phyloP scores from a whole-genome alignment of 2,888 invertebrate species.

The Mesochorus sp. region DNA sequence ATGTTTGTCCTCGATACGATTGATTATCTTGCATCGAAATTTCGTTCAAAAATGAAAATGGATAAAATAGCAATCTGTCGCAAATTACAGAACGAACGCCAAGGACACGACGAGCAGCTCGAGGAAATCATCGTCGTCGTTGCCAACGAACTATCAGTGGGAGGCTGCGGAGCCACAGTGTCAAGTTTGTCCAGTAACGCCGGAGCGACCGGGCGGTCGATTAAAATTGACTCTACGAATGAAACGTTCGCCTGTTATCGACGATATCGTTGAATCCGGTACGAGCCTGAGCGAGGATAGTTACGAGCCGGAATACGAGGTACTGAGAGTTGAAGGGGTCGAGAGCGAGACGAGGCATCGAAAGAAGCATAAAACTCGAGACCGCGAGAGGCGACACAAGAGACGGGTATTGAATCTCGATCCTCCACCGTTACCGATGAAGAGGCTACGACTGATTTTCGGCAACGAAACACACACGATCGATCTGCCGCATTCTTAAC shows the following conservation, averaged over 20 bases:
- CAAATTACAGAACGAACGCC: slow-evolving; percentile 64
- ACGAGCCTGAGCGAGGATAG: slow-evolving; percentile 87
- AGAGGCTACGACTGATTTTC: slow-evolving; percentile 92
- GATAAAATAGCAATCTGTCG: not conserved
- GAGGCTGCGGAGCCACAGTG: slow-evolving; percentile 60
- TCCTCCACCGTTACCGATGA: slow-evolving; percentile 88
- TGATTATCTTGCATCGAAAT: no score
- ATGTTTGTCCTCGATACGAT: no score
- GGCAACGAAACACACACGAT: slow-evolving; percentile 95
- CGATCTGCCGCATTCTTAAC: slow-evolving; percentile 90
- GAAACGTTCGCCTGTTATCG: slow-evolving; percentile 93
- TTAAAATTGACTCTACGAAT: slow-evolving; percentile 92
- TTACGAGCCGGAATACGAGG: slow-evolving; percentile 92
- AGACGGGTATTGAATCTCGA: slow-evolving; percentile 79
- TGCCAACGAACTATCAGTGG: slow-evolving; percentile 72
- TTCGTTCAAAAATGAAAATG: no score
- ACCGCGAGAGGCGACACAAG: slow-evolving; percentile 86
- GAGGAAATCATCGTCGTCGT: slow-evolving; percentile 64
- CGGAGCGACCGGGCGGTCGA: slow-evolving; percentile 84
- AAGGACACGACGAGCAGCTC: slow-evolving; percentile 63
- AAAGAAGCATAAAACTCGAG: slow-evolving; percentile 84
- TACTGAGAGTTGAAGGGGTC: slow-evolving; percentile 91
- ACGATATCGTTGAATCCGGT: slow-evolving; percentile 92
- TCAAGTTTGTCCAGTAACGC: slow-evolving; percentile 83
- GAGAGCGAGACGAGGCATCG: slow-evolving; percentile 82